These are phyloP conservation scores for Coregonus ussuriensis DNA, from an alignment of 2,797 vertebrate species.

Conservation along the genomic window DNA sequence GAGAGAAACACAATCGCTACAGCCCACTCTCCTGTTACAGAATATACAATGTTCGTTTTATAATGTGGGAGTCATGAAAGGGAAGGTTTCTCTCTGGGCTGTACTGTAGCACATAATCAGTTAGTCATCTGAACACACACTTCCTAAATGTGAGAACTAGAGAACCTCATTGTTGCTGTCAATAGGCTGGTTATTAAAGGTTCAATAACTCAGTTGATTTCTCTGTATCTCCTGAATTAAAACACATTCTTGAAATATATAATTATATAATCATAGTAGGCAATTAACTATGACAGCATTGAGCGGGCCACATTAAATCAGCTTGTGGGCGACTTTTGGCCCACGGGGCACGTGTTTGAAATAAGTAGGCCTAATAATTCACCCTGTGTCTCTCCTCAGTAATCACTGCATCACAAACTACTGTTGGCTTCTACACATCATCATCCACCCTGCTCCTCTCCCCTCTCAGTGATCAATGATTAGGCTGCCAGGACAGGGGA, in stretches of 20 bases:
- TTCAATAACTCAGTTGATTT: not conserved
- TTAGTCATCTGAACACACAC: not conserved
- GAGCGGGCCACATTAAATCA: not conserved
- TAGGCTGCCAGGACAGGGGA: not conserved
- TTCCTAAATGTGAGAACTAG: not conserved
- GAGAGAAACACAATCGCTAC: constrained; percentile 25
- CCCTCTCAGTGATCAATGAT: not conserved
- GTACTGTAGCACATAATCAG: not conserved
- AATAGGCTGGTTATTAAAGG: not conserved
- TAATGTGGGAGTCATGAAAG: not conserved
- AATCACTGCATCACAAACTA: not conserved
- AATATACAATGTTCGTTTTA: not conserved
- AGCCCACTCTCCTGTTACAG: not conserved
- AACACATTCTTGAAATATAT: not conserved
- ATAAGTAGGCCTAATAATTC: not conserved
- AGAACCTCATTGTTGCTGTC: not conserved
- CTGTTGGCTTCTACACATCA: not conserved
- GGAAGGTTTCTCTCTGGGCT: not conserved
- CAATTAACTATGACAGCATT: not conserved
- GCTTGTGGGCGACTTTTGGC: too few relatives aligned
- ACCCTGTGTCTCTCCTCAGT: not conserved
- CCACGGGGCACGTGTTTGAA: not conserved
- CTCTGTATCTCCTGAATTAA: not conserved
- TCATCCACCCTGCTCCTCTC: not conserved
- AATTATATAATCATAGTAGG: not conserved